Evolutionary conservation across 64 coral and sea anemone species (phyloP).

Genomic region (Montipora capricornis): DNA sequence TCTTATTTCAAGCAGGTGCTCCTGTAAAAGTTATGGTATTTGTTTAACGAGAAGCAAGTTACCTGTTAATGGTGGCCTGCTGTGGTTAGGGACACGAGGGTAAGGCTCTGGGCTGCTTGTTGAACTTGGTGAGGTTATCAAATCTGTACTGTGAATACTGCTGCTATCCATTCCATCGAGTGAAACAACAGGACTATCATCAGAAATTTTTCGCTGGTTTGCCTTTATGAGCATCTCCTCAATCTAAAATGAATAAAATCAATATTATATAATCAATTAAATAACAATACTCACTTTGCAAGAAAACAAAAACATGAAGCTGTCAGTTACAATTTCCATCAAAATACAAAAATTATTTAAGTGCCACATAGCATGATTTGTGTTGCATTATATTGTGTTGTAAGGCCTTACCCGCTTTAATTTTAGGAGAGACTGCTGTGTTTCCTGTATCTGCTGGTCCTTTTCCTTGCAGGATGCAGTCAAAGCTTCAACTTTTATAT

Average conservation of each 20-base stretch:
- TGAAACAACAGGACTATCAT: slow-evolving; percentile 56
- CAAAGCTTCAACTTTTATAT: slow-evolving; percentile 89
- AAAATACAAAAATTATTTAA: background rate
- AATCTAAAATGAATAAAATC: slow-evolving; percentile 10
- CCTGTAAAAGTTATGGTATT: too few species aligned
- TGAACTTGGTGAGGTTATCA: slow-evolving; percentile 24
- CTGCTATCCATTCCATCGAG: slow-evolving; percentile 51
- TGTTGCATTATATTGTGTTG: too few species aligned
- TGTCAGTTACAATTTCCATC: too few species aligned
- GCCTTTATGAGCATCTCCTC: slow-evolving; percentile 74
- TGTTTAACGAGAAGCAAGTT: background rate
- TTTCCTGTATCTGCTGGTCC: slow-evolving; percentile 77
- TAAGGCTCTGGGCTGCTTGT: slow-evolving; percentile 52
- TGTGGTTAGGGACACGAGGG: background rate
- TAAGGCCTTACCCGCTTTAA: slow-evolving; percentile 75
- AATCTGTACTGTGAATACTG: slow-evolving; percentile 66
- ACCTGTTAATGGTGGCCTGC: slow-evolving; percentile 17
- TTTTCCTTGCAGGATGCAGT: slow-evolving; percentile 81
- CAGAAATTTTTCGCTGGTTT: slow-evolving; percentile 47
- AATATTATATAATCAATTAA: background rate
- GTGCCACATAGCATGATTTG: background rate
- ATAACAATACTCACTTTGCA: too few species aligned
- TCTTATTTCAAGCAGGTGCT: too few species aligned
- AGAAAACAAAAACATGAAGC: too few species aligned
- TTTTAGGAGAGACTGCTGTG: slow-evolving; percentile 65